phyloP scores from a whole-genome alignment of 2,888 invertebrate species.

The Dioctria rufipes region DNA sequence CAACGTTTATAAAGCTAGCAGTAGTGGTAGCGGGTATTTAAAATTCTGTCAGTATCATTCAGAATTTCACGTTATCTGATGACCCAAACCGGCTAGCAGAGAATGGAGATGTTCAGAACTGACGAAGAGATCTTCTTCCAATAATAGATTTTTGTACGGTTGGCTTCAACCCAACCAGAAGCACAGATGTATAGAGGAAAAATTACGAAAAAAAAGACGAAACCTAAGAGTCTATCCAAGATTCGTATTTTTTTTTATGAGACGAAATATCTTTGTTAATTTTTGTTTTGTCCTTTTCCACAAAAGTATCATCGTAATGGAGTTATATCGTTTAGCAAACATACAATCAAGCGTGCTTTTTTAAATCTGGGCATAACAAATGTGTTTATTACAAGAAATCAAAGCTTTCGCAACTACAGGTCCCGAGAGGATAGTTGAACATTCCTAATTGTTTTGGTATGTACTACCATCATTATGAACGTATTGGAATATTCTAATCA shows the following conservation, averaged over 20 bases:
- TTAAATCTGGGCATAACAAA: no score
- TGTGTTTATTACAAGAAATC: no score
- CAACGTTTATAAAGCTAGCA: slow-evolving; percentile 2
- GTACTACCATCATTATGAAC: no score
- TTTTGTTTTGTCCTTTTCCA: background rate
- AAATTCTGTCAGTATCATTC: slow-evolving; percentile 58
- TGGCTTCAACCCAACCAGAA: background rate
- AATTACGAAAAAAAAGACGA: background rate
- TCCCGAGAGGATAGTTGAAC: no score
- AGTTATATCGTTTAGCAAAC: slow-evolving; percentile 5
- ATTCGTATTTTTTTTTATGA: background rate
- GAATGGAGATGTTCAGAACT: slow-evolving; percentile 5
- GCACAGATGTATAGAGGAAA: background rate
- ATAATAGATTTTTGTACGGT: slow-evolving; percentile 30
- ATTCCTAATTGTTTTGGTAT: no score
- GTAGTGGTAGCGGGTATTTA: slow-evolving; percentile 51
- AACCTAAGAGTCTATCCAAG: background rate
- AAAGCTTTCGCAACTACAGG: no score
- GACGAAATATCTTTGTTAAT: slow-evolving; percentile 6
- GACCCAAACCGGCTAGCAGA: slow-evolving; percentile 49
- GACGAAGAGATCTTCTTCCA: slow-evolving; percentile 34
- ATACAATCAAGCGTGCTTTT: background rate
- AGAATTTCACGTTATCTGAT: slow-evolving; percentile 57
- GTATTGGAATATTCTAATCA: no score
- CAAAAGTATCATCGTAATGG: slow-evolving; percentile 34